Evolutionary conservation across 2,113 vertebrate species (phyloP).

Genomic region (Hypanus sabinus): DNA sequence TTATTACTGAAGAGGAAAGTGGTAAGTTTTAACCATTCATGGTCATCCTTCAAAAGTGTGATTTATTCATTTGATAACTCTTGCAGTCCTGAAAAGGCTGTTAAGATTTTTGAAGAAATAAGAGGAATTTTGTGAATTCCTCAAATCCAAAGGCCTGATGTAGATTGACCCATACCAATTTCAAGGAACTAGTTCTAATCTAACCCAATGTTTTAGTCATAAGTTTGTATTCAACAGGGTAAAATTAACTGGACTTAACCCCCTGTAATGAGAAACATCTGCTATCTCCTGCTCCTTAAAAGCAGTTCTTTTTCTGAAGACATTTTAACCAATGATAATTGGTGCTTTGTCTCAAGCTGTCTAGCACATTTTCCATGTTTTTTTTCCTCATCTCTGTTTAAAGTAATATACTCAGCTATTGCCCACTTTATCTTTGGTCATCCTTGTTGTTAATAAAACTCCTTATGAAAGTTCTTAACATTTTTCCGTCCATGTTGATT

Average conservation of each 20-base stretch:
- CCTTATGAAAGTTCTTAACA: neutral
- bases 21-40: neutral
- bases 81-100: neutral
- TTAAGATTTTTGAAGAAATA: neutral
- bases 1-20: neutral
- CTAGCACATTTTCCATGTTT: neutral
- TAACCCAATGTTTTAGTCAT: neutral
- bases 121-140: neutral
- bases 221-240: neutral
- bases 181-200: neutral
- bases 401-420: neutral
- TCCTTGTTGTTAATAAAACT: neutral
- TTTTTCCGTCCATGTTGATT: neutral
- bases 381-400: neutral
- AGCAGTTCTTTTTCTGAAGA: neutral
- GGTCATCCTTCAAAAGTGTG: neutral
- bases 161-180: neutral
- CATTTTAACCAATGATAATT: too few relatives aligned
- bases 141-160: neutral
- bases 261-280: neutral
- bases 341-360: neutral
- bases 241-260: neutral
- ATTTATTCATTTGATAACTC: neutral
- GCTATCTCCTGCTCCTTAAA: neutral
- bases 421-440: neutral